Percentiles rank a stretch among this genome's conserved stretches.
Evolutionary conservation across 2,113 vertebrate genomes (phyloP).

Genomic region (Ramphastos sulfuratus): DNA sequence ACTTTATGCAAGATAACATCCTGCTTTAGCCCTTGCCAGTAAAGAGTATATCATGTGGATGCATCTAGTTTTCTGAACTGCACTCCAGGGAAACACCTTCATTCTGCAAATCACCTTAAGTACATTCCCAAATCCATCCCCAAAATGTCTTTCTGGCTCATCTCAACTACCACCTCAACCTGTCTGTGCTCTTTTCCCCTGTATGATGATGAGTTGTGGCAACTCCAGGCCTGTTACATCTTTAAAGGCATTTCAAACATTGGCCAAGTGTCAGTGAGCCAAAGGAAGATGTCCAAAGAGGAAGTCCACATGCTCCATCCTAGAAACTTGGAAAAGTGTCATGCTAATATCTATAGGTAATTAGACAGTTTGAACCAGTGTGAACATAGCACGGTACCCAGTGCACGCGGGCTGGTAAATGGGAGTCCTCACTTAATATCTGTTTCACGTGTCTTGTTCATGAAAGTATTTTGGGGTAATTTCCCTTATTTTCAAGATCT

Average conservation of each 20-base stretch:
- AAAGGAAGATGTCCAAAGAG: neutral
- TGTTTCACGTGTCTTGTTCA: neutral
- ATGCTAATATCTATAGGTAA: neutral
- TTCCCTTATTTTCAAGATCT: neutral
- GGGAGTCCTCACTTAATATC: neutral
- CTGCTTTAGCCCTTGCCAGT: neutral
- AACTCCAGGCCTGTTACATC: neutral
- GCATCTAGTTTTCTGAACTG: neutral
- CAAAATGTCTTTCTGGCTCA: neutral
- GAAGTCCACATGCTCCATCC: neutral
- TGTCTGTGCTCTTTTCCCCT: neutral
- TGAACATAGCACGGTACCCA: neutral
- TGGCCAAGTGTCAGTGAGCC: neutral
- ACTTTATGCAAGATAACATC: neutral
- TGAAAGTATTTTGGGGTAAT: neutral
- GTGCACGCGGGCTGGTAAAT: neutral
- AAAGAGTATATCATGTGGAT: neutral
- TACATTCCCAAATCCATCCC: rapidly evolving
- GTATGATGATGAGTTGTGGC: neutral
- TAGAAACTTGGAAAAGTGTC: neutral
- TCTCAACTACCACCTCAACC: neutral
- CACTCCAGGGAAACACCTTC: neutral
- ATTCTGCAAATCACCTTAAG: neutral
- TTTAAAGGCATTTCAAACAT: neutral
- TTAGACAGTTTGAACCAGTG: neutral